Evolutionary conservation across 2,113 vertebrate genomes (phyloP).

Genomic region (Tichodroma muraria): DNA sequence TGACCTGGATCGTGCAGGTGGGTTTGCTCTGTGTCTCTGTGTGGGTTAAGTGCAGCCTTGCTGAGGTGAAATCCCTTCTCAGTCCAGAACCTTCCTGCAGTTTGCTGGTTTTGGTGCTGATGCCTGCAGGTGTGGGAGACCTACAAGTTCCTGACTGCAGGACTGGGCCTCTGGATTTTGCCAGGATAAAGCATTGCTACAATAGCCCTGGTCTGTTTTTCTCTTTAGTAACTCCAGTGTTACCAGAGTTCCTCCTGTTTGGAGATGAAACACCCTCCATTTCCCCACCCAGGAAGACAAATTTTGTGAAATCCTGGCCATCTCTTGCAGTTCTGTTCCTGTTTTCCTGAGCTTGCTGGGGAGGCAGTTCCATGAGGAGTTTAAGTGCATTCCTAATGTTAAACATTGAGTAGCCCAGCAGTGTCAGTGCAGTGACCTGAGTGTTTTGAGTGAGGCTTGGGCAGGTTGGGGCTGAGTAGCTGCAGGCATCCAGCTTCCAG

Average conservation of each 20-base stretch:
- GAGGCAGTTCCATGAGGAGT: neutral
- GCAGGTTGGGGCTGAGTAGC: neutral
- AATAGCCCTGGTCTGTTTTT: neutral
- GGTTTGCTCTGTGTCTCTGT: neutral
- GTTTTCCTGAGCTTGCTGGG: neutral
- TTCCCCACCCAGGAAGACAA: neutral
- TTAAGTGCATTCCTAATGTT: neutral
- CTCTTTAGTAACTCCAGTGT: neutral
- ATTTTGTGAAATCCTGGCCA: neutral
- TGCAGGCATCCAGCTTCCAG: neutral
- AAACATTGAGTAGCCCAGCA: neutral
- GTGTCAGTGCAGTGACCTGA: neutral
- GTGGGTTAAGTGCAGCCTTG: neutral
- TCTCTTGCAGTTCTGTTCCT: neutral
- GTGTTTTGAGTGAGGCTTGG: neutral
- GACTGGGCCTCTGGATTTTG: neutral
- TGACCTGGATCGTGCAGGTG: constrained; percentile 97
- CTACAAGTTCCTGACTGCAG: neutral
- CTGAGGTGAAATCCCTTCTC: neutral
- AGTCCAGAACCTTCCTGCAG: constrained; percentile 1
- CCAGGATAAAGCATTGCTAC: neutral
- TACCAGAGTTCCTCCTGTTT: neutral
- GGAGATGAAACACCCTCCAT: neutral
- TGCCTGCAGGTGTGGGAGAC: neutral
- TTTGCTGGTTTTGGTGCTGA: neutral